Percentiles rank a stretch among this genome's conserved stretches.
These are phyloP conservation scores for Falco punctatus DNA, from an alignment of 2,113 vertebrate species.

Conservation along the genomic window DNA sequence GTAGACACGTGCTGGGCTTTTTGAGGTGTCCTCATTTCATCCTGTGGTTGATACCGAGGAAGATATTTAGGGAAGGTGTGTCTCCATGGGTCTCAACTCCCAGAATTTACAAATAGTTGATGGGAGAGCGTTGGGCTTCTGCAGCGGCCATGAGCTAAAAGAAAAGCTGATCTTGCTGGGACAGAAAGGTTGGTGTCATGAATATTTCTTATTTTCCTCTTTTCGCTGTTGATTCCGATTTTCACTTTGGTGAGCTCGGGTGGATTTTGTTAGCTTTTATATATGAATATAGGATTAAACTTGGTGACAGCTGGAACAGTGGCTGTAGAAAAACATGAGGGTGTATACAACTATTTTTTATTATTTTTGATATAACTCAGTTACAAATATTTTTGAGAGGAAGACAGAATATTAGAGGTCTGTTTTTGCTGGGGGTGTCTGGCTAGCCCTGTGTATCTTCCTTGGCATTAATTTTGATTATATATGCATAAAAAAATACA, in stretches of 20 bases:
- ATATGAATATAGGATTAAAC: not conserved
- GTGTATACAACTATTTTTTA: not conserved
- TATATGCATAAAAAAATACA: not conserved
- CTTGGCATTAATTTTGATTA: not conserved
- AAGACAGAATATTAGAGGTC: not conserved
- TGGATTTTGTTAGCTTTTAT: not conserved
- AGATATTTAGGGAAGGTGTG: not conserved
- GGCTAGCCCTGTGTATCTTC: not conserved
- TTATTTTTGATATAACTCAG: not conserved
- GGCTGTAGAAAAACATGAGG: not conserved
- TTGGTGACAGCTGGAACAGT: not conserved
- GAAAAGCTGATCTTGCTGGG: not conserved
- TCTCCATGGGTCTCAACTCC: not conserved
- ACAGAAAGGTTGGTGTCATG: not conserved
- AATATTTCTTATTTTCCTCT: not conserved
- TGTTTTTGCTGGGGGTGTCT: not conserved
- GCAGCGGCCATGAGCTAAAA: not conserved
- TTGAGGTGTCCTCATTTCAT: not conserved
- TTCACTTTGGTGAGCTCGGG: not conserved
- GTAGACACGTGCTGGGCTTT: not conserved
- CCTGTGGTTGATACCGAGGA: not conserved
- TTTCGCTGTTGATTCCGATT: not conserved
- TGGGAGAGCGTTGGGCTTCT: not conserved
- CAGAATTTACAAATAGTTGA: not conserved
- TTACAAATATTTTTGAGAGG: not conserved